Percentiles rank a stretch among this genome's conserved stretches.
phyloP scores from a whole-genome alignment of 2,888 invertebrate genomes.

The Trachelus tabidus region DNA sequence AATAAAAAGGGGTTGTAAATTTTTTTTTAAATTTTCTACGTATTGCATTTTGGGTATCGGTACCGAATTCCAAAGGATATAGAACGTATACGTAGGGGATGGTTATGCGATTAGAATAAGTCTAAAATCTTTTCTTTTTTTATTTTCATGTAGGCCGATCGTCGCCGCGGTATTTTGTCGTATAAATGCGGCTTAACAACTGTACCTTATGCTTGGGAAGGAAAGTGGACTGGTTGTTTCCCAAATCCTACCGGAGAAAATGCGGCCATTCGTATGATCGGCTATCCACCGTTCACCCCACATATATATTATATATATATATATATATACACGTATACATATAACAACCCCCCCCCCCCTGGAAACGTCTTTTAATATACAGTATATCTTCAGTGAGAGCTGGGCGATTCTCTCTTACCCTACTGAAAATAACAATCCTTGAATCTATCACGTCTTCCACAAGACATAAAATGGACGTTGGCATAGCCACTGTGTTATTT shows the following conservation, averaged over 20 bases:
- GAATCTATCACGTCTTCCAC: conserved; percentile 33
- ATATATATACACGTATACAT: no score
- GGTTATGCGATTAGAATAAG: neutral
- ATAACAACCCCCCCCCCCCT: conserved; percentile 28
- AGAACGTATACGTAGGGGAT: neutral
- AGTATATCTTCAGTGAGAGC: conserved; percentile 61
- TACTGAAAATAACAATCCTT: conserved; percentile 19
- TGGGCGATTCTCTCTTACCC: conserved; percentile 40
- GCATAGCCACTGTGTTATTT: neutral
- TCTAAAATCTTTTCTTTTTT: neutral
- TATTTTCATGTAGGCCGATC: neutral
- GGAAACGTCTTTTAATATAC: conserved; percentile 66
- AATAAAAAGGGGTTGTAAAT: neutral
- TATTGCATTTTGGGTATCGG: neutral
- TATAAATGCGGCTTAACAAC: conserved; percentile 3
- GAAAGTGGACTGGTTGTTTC: conserved; percentile 45
- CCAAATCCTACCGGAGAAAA: conserved; percentile 57
- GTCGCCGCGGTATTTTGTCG: neutral
- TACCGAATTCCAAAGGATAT: neutral
- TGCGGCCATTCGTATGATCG: conserved; percentile 66
- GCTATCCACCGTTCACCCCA: conserved; percentile 32
- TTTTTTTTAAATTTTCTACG: neutral
- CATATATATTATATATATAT: no score
- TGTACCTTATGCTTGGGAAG: conserved; percentile 16
- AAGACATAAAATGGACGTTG: neutral